phyloP scores from a whole-genome alignment of 64 coral and sea anemone genomes.

The Hydrozoanthus tunicans region DNA sequence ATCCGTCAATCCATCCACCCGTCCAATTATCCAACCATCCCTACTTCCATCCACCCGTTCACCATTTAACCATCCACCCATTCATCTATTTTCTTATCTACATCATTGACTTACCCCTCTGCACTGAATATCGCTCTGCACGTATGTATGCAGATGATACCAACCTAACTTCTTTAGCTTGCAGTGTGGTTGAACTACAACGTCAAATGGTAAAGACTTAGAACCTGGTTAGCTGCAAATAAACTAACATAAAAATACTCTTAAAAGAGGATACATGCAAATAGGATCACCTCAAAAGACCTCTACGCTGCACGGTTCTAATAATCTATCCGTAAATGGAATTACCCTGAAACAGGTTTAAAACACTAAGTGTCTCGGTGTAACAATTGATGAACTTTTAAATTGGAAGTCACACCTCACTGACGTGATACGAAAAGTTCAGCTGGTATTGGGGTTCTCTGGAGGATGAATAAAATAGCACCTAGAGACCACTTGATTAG shows the following conservation, averaged over 20 bases:
- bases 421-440: not conserved
- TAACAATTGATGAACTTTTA: conserved; percentile 10
- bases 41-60: too few relatives aligned
- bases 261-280: conserved; percentile 16
- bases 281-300: not conserved
- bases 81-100: not conserved
- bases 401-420: conserved; percentile 18
- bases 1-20: too few relatives aligned
- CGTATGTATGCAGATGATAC: conserved; percentile 1
- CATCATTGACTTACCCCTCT: not conserved
- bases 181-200: not conserved
- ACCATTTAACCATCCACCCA: too few relatives aligned
- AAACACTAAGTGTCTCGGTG: not conserved
- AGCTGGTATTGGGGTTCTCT: not conserved
- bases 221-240: not conserved
- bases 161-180: not conserved
- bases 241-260: not conserved
- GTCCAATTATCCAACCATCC: too few relatives aligned
- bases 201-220: not conserved
- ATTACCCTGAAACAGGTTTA: not conserved
- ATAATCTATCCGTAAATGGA: not conserved
- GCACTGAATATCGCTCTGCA: not conserved
- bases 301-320: not conserved
- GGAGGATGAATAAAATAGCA: not conserved
- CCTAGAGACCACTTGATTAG: not conserved